Evolutionary conservation across 2,113 vertebrate species (phyloP).

Genomic region (Oceanites oceanicus): DNA sequence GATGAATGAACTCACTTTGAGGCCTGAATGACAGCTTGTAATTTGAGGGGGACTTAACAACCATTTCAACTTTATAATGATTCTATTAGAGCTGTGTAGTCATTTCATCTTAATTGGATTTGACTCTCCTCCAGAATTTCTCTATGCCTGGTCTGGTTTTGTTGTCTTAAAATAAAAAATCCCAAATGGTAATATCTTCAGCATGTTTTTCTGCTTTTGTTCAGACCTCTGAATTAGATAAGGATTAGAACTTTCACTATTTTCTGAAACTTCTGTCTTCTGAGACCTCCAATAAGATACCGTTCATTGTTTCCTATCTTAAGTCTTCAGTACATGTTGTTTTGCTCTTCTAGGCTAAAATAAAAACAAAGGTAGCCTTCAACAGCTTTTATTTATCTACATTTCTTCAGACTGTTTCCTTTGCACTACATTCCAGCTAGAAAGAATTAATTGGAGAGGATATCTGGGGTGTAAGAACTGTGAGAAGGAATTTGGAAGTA

Average conservation of each 20-base stretch:
- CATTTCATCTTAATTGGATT: neutral
- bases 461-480: neutral
- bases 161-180: neutral
- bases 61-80: neutral
- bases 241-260: neutral
- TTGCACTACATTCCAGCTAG: neutral
- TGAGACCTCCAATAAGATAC: neutral
- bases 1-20: neutral
- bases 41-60: neutral
- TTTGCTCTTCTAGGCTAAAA: neutral
- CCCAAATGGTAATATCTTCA: neutral
- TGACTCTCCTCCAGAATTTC: neutral
- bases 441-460: neutral
- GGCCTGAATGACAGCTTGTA: neutral
- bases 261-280: neutral
- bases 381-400: neutral
- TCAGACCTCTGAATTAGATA: neutral
- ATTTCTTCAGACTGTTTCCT: neutral
- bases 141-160: neutral
- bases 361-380: neutral
- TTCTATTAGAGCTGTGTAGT: neutral
- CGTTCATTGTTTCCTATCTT: neutral
- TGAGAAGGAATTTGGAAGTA: neutral
- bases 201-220: neutral
- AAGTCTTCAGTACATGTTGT: neutral